Evolutionary conservation across 2,888 invertebrate genomes (phyloP).

Genomic region (Luperina nickerlii): DNA sequence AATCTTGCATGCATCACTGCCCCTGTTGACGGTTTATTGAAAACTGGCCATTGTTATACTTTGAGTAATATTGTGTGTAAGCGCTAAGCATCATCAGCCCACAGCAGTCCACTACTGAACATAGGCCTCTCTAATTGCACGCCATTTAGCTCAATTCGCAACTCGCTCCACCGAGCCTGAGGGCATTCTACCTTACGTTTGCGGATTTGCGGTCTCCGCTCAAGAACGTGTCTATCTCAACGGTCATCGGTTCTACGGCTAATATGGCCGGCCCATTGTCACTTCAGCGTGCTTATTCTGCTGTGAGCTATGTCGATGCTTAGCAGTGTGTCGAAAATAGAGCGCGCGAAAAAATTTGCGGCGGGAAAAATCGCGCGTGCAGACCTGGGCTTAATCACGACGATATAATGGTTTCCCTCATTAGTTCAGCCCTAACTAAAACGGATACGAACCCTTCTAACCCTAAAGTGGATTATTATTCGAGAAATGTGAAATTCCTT

Average conservation of each 20-base stretch:
- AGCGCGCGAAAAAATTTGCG: not conserved
- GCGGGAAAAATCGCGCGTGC: not conserved
- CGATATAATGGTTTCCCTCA: conserved; percentile 8
- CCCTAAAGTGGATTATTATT: not conserved
- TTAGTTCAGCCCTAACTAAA: conserved; percentile 19
- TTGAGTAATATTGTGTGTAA: not conserved
- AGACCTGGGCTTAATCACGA: not conserved
- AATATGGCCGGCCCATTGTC: not conserved
- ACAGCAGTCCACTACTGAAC: no score
- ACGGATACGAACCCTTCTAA: not conserved
- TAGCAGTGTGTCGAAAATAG: not conserved
- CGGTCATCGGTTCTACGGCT: not conserved
- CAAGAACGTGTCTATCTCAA: not conserved
- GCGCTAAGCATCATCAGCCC: no score
- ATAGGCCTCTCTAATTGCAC: no score
- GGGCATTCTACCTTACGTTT: no score
- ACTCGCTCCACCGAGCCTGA: no score
- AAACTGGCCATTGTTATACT: no score
- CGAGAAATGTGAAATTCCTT: not conserved
- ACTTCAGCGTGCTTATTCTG: not conserved
- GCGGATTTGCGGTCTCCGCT: not conserved
- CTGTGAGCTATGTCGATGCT: not conserved
- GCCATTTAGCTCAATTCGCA: no score
- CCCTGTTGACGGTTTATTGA: not conserved
- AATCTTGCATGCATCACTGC: not conserved